Percentiles rank a stretch among this genome's conserved stretches.
Conservation (phyloP, 2,113 vertebrate species). For the Mixornis gularis region DNA sequence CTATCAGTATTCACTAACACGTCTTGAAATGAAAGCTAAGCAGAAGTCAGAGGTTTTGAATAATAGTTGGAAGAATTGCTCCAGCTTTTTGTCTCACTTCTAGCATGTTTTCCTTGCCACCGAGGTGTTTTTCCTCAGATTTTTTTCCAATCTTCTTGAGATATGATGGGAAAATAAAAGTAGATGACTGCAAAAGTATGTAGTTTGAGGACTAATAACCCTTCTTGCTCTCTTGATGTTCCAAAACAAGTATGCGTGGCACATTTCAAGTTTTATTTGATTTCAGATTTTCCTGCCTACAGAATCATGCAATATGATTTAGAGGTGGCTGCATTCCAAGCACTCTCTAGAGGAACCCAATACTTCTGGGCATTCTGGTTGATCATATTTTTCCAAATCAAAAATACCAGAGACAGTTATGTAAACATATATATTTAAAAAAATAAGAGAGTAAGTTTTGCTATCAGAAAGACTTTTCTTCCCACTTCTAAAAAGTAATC, state of each 20-base stretch:
- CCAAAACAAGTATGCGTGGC: neutral
- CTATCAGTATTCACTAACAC: neutral
- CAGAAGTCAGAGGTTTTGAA: neutral
- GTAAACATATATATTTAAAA: neutral
- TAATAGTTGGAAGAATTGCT: neutral
- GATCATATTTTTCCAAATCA: neutral
- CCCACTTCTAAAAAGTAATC: neutral
- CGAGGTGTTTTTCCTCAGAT: fast-evolving
- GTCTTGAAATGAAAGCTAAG: neutral
- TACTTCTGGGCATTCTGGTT: neutral
- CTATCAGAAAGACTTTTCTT: neutral
- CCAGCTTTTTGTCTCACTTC: neutral
- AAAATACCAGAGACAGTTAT: neutral
- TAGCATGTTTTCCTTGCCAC: neutral
- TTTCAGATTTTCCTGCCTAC: neutral
- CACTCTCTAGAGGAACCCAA: neutral
- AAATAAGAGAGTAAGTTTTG: neutral
- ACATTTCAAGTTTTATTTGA: neutral
- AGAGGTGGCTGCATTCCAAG: neutral
- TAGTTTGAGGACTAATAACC: neutral
- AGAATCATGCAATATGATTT: neutral
- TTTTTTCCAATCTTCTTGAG: neutral
- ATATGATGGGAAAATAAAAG: neutral
- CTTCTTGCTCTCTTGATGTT: neutral
- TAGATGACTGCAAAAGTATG: neutral